Conservation (phyloP, 2,888 invertebrate species). For the Gymnosoma rotundatum region DNA sequence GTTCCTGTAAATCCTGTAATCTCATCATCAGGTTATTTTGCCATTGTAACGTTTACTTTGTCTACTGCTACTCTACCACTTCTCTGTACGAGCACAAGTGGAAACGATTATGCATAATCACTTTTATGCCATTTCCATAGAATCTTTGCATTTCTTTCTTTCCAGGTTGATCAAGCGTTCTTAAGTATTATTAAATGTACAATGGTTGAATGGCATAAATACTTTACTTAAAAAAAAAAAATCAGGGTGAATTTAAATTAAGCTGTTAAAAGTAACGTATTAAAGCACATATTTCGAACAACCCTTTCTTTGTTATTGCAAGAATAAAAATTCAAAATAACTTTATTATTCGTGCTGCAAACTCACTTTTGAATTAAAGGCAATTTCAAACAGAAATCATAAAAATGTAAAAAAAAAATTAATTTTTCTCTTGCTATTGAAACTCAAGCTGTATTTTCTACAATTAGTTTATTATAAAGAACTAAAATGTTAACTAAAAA, state of each 20-base stretch:
- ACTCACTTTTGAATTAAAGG: background rate
- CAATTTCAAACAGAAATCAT: constrained; percentile 20
- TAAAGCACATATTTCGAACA: constrained; percentile 51
- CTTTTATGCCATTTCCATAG: constrained; percentile 70
- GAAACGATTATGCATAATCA: constrained; percentile 75
- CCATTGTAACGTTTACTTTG: constrained; percentile 52
- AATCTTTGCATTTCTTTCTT: constrained; percentile 27
- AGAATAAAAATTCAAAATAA: constrained; percentile 30
- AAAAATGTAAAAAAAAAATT: background rate
- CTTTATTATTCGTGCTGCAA: constrained; percentile 17
- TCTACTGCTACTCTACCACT: constrained; percentile 57
- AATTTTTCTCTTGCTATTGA: too few relatives aligned
- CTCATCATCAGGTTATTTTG: constrained; percentile 72
- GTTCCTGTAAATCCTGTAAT: constrained; percentile 70
- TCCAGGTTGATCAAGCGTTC: constrained; percentile 73
- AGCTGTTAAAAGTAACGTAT: constrained; percentile 70
- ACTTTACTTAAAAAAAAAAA: constrained; percentile 3
- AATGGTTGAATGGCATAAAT: constrained; percentile 63
- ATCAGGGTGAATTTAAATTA: constrained; percentile 69
- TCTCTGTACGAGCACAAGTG: constrained; percentile 71
- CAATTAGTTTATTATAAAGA: too few relatives aligned
- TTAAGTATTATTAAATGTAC: constrained; percentile 69
- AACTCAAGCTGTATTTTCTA: too few relatives aligned
- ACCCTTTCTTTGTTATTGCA: constrained; percentile 47
- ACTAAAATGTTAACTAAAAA: too few relatives aligned